These are phyloP conservation scores for Labroides dimidiatus DNA, from an alignment of 2,797 vertebrate species.

Conservation along the genomic window DNA sequence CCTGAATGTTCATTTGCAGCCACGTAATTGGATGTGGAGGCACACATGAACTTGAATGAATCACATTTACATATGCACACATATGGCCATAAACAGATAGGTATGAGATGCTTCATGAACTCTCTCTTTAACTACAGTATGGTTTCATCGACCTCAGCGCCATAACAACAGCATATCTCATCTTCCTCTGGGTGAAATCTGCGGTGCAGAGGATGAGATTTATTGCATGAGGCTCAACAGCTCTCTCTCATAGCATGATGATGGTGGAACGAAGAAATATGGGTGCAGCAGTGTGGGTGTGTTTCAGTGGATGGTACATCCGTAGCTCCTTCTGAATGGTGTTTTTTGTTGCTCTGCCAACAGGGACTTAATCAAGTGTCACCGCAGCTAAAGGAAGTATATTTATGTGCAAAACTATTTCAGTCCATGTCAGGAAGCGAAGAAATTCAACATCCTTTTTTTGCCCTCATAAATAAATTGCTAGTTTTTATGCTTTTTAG, in stretches of 20 bases:
- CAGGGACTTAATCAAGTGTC: constrained; percentile 50
- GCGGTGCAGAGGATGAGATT: constrained; percentile 49
- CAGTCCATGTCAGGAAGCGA: constrained; percentile 39
- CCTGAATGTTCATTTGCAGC: constrained; percentile 21
- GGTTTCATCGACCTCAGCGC: constrained; percentile 38
- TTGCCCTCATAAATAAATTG: constrained; percentile 38
- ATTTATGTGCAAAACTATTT: constrained; percentile 51
- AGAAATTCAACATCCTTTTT: constrained; percentile 36
- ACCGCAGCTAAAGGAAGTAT: constrained; percentile 33
- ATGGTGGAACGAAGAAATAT: constrained; percentile 13
- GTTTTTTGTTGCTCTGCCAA: constrained; percentile 62
- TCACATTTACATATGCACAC: constrained; percentile 12
- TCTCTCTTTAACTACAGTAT: constrained; percentile 4
- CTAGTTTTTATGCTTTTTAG: constrained; percentile 2
- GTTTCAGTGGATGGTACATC: constrained; percentile 43
- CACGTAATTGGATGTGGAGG: constrained; percentile 40
- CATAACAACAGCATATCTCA: constrained; percentile 49
- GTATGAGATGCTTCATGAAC: background rate
- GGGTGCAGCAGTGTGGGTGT: constrained; percentile 14
- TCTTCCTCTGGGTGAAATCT: constrained; percentile 52
- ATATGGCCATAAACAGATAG: constrained; percentile 7
- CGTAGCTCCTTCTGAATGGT: constrained; percentile 27
- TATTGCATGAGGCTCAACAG: constrained; percentile 31
- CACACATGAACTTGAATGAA: constrained; percentile 5
- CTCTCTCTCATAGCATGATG: constrained; percentile 22